Evolutionary conservation across 2,888 invertebrate species (phyloP), one percentile per base, ranked within the genome.

Genomic region (Andrena haemorrhoa): DNA sequence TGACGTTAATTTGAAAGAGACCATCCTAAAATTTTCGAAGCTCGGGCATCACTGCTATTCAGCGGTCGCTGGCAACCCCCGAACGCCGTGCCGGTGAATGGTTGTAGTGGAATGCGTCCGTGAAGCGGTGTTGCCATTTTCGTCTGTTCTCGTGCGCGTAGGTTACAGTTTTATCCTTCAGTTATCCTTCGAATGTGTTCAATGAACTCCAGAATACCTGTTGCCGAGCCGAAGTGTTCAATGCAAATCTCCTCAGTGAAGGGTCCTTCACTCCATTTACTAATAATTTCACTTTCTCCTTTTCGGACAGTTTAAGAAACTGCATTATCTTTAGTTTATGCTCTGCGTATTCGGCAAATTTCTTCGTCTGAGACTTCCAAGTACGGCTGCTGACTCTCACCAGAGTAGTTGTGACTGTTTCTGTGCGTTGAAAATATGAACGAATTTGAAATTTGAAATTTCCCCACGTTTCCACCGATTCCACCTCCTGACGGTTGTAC

Each of bases 101-200:
- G n/a, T n/a, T n/a, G n/a, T n/a, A n/a, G n/a, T n/a, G n/a, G n/a
- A n/a, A n/a, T n/a, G n/a, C n/a, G n/a, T n/a, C n/a, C n/a, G n/a
- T n/a, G n/a, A n/a, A n/a, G n/a, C n/a, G n/a, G n/a, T n/a, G n/a
- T n/a, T n/a, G n/a, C n/a, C n/a, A n/a, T n/a, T n/a, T n/a, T n/a
- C n/a, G n/a, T n/a, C n/a, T n/a, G n/a, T n/a, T n/a, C n/a, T n/a
- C n/a, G n/a, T n/a, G n/a, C n/a, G n/a, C n/a, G n/a, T n/a, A n/a
- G n/a, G n/a, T n/a, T n/a, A n/a, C n/a, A n/a, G n/a, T n/a, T n/a
- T n/a, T n/a, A n/a, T n/a, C n/a, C 47, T 10, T 47, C 65, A 0
- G 47, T 65, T 12, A 69, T 69, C 16, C 16, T 69, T 53, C 68
- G n/a, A 1, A 68, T 12, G 1, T 68, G 68, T 33, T 68, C 20